phyloP scores from a whole-genome alignment of 1,140 invertebrate genomes.

The Platorchestia sp. region DNA sequence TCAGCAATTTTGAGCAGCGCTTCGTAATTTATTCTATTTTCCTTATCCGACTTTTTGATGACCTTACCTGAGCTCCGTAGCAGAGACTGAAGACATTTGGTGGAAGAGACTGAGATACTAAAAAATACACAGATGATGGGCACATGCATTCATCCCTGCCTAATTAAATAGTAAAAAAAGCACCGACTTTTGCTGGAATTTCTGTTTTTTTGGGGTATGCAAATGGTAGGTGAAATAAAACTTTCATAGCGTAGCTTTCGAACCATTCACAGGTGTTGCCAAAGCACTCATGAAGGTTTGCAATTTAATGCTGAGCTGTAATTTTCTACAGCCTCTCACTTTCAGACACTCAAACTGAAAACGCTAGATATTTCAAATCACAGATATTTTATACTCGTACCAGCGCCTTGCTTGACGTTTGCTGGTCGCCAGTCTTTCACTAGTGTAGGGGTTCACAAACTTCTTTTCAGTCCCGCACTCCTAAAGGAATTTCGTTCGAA shows the following conservation, averaged over 20 bases:
- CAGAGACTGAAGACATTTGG: neutral
- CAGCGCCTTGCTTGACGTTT: no score
- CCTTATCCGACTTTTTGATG: neutral
- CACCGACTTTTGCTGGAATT: neutral
- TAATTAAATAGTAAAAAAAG: neutral
- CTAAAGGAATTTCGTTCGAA: no score
- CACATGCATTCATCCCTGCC: neutral
- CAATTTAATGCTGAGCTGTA: neutral
- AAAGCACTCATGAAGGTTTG: neutral
- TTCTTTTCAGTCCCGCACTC: no score
- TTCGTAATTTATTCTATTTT: neutral
- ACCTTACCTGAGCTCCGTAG: neutral
- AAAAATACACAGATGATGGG: neutral
- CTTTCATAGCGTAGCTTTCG: neutral
- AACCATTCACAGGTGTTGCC: neutral
- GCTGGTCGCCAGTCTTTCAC: no score
- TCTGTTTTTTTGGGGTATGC: neutral
- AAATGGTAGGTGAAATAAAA: neutral
- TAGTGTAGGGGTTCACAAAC: no score
- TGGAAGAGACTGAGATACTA: neutral
- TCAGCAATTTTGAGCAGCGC: constrained; percentile 1
- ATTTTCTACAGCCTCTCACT: neutral
- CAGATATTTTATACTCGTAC: no score
- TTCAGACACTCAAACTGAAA: neutral
- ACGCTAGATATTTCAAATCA: no score